phyloP scores from a whole-genome alignment of 2,888 invertebrate species.

The Eupithecia insigniata region DNA sequence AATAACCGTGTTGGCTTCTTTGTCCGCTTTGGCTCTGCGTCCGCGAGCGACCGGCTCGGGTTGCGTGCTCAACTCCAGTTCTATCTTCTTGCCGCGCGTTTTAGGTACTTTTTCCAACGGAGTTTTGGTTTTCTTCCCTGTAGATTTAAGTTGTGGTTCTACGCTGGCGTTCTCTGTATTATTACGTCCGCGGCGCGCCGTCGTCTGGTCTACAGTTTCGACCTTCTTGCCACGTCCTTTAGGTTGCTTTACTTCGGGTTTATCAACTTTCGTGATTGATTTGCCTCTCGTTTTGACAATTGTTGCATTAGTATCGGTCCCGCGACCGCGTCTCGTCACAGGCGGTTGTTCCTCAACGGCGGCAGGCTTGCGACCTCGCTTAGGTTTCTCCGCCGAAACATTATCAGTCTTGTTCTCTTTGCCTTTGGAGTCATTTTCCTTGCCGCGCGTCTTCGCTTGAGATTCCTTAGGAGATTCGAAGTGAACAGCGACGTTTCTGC shows the following conservation, averaged over 20 bases:
- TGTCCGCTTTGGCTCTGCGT: constrained; percentile 32
- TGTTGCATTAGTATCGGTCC: constrained; percentile 1
- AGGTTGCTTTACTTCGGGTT: constrained; percentile 35
- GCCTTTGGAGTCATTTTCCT: constrained; percentile 37
- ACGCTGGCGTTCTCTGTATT: constrained; percentile 23
- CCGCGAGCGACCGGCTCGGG: constrained; percentile 37
- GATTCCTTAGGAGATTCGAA: constrained; percentile 51
- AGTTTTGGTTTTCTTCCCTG: constrained; percentile 10
- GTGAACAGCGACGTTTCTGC: constrained; percentile 37
- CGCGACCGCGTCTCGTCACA: constrained; percentile 33
- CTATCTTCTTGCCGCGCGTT: constrained; percentile 27
- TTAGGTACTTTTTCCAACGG: neutral
- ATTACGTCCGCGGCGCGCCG: constrained; percentile 27
- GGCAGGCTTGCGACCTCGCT: constrained; percentile 41
- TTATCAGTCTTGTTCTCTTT: constrained; percentile 41
- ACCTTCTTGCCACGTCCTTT: constrained; percentile 29
- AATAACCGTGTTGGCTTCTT: constrained; percentile 22
- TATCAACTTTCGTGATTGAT: constrained; percentile 18
- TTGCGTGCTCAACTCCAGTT: constrained; percentile 42
- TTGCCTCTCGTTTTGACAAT: constrained; percentile 22
- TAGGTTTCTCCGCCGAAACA: constrained; percentile 31
- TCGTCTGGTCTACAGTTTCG: constrained; percentile 4
- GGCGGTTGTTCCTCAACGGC: constrained; percentile 26
- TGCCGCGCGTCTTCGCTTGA: constrained; percentile 38
- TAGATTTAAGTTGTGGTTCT: constrained; percentile 28